Conservation (phyloP, 2,888 invertebrate species). For the Stenchaetothrips biformis region DNA sequence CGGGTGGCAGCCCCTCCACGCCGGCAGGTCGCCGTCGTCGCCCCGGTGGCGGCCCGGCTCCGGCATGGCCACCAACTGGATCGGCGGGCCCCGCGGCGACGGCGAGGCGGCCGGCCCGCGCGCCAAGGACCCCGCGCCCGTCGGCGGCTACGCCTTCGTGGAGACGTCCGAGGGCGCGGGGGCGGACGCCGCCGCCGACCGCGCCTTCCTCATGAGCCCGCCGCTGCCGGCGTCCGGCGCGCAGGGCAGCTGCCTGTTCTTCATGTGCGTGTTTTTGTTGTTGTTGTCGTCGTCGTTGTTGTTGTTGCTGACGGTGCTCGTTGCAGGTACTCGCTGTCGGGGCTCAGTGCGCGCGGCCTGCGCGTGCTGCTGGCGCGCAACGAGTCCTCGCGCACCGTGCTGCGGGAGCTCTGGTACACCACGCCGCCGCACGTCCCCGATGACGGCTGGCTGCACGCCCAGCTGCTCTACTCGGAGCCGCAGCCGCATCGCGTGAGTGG, state of each 20-base stretch:
- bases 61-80: conserved; percentile 47
- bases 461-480: conserved; percentile 53
- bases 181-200: conserved; percentile 39
- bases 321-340: conserved; percentile 50
- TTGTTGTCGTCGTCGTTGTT: no score
- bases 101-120: conserved; percentile 43
- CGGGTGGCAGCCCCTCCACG: conserved; percentile 45
- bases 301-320: background rate
- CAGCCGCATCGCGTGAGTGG: conserved; percentile 49
- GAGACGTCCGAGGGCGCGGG: conserved; percentile 48
- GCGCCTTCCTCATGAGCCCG: conserved; percentile 48
- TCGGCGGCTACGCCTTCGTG: conserved; percentile 49
- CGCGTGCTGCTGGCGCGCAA: conserved; percentile 47
- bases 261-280: conserved; percentile 39
- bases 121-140: conserved; percentile 21
- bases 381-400: conserved; percentile 46
- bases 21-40: background rate
- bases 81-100: conserved; percentile 46
- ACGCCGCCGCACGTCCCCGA: conserved; percentile 47
- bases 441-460: conserved; percentile 52
- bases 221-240: conserved; percentile 49
- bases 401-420: conserved; percentile 53
- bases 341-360: conserved; percentile 52
- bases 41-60: conserved; percentile 44
- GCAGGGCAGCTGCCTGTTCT: conserved; percentile 50